phyloP scores from a whole-genome alignment of 2,113 vertebrate species.

The Lamprologus tigripictilis region DNA sequence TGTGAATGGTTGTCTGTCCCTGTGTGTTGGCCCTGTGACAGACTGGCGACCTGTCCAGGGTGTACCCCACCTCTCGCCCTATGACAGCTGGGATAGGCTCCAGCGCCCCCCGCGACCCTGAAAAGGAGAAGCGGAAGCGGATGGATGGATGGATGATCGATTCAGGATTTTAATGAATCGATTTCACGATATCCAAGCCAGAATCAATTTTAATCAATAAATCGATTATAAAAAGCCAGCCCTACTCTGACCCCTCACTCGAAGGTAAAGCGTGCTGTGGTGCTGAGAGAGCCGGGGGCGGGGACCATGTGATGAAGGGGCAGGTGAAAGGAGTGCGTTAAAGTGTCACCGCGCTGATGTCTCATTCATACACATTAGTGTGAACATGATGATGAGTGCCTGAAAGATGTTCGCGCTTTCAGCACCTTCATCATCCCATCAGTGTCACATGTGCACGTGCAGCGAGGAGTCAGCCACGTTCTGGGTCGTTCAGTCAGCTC shows the following conservation, averaged over 20 bases:
- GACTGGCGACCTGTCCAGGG: too few relatives aligned
- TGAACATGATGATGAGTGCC: neutral
- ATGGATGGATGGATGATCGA: too few relatives aligned
- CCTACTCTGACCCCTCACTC: neutral
- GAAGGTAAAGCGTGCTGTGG: neutral
- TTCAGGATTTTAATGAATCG: too few relatives aligned
- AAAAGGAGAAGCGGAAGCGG: too few relatives aligned
- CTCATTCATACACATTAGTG: conserved; percentile 38
- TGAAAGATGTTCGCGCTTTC: neutral
- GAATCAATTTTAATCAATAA: too few relatives aligned
- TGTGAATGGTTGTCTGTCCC: too few relatives aligned
- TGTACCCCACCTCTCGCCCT: too few relatives aligned
- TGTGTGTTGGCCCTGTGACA: too few relatives aligned
- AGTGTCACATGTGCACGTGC: neutral
- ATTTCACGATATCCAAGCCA: too few relatives aligned
- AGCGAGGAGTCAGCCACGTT: neutral
- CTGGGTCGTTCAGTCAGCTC: neutral
- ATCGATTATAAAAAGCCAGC: rapidly evolving
- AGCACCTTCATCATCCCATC: neutral
- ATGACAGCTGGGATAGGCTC: too few relatives aligned
- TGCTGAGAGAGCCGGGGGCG: neutral
- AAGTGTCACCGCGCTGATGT: conserved; percentile 4
- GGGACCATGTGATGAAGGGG: neutral
- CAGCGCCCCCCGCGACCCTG: too few relatives aligned
- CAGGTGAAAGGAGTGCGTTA: neutral